A percentile compares a stretch with the other conserved stretches of the same genome.
phyloP scores from a whole-genome alignment of 2,888 invertebrate genomes.

The Trichogramma evanescens region DNA sequence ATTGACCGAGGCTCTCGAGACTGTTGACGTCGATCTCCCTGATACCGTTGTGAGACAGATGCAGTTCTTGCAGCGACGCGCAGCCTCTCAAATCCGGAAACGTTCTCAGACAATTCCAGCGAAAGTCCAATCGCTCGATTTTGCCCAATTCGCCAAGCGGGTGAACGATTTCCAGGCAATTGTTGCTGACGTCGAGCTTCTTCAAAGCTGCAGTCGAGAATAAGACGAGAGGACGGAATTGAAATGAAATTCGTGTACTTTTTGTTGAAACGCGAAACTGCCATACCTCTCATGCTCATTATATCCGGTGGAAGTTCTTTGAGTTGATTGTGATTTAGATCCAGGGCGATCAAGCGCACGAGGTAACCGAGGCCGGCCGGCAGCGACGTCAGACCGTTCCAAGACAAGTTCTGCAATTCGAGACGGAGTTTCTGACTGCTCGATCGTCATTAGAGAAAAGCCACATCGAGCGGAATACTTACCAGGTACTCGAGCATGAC shows the following conservation, averaged over 20 bases:
- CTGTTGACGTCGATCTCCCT: constrained; percentile 64
- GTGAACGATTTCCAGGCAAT: constrained; percentile 61
- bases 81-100: constrained; percentile 76
- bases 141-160: constrained; percentile 67
- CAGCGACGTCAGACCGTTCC: constrained; percentile 65
- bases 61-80: constrained; percentile 68
- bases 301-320: constrained; percentile 72
- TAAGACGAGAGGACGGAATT: background rate
- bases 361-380: constrained; percentile 79
- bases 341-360: constrained; percentile 66
- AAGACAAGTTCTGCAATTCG: constrained; percentile 63
- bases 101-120: constrained; percentile 71
- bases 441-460: background rate
- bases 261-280: background rate
- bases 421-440: background rate
- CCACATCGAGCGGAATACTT: constrained; percentile 31
- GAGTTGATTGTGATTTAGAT: constrained; percentile 69
- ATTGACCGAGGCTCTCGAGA: constrained; percentile 64
- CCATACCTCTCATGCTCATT: constrained; percentile 69
- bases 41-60: constrained; percentile 77
- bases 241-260: background rate
- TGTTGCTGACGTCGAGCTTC: constrained; percentile 68
- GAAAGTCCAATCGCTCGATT: constrained; percentile 68
- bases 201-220: constrained; percentile 53
- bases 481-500: constrained; percentile 72